Base-by-base conservation (phyloP, 2,888 invertebrate species). In the Ormyrus thymus region DNA sequence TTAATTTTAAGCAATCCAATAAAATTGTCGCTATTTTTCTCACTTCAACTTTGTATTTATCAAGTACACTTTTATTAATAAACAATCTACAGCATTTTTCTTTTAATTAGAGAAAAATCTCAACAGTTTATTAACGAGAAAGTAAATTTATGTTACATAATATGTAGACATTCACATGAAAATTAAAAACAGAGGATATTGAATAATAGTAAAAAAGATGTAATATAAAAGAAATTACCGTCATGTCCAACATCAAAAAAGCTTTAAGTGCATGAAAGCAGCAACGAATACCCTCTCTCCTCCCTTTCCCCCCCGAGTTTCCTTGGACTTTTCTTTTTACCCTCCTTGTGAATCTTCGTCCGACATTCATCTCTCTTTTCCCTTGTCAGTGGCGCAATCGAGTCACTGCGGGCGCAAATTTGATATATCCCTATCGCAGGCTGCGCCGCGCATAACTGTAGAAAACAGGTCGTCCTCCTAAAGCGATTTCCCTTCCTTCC, bases 211-310 rank as follows among this genome's bases (percentile, higher is more conserved):
- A 43, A 15, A 53, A 68, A 51, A 74, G 11, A 6, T 11, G n/a
- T 10, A 65, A 71, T 77, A 71, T 71, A 15, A 43, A 65, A 71
- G 77, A 11, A 65, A 77, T 71, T 71, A 8, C 15, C 45, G 9
- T 62, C 61, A 50, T 59, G 48, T 65, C 66, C 3, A 29, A 53
- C 77, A 11, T 13, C 15, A n/a, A 51, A 69, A 61, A 58, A 70
- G 68, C 65, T 8, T 10, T 29, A 58, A 78, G 59, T 61, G 29
- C 74, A n/a, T 62, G 45, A 59, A 50, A 72, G 66, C 71, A 58
- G 55, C 68, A 48, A 61, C 71, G 76, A 72, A 79, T 79, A 71
- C 53, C 56, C 66, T 66, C 61, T 66, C 68, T 45, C 68, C 29
- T 3, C 46, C 45, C 6, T 64, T 51, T n/a, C 43, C n/a, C 55